Conservation (phyloP, 2,797 vertebrate genomes). For the Centropyge bicolor region DNA sequence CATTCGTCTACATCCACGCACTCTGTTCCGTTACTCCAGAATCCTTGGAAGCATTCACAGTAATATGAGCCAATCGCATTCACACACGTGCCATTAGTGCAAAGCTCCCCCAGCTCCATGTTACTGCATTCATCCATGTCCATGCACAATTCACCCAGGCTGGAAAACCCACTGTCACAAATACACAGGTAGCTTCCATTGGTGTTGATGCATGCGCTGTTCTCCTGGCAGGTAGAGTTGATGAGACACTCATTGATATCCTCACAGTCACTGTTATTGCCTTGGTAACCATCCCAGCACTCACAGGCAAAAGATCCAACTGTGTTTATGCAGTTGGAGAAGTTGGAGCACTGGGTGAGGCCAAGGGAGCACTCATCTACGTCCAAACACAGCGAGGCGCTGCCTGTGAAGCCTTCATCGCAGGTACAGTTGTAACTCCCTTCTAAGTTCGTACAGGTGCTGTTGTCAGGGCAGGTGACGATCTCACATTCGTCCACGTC, state of each 20-base stretch:
- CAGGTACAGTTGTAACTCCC: slow-evolving; percentile 86
- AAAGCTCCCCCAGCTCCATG: slow-evolving; percentile 54
- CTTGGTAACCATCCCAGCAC: slow-evolving; percentile 84
- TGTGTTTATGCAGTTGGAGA: slow-evolving; percentile 83
- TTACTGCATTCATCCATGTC: slow-evolving; percentile 85
- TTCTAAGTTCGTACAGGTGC: slow-evolving; percentile 80
- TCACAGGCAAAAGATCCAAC: slow-evolving; percentile 82
- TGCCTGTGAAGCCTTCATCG: slow-evolving; percentile 79
- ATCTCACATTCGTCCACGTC: slow-evolving; percentile 86
- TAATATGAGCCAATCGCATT: slow-evolving; percentile 86
- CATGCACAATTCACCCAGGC: slow-evolving; percentile 69
- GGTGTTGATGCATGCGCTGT: slow-evolving; percentile 85
- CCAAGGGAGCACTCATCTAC: slow-evolving; percentile 74
- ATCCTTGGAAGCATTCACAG: slow-evolving; percentile 85
- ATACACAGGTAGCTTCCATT: slow-evolving; percentile 80
- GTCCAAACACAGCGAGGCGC: slow-evolving; percentile 79
- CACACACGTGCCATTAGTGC: slow-evolving; percentile 82
- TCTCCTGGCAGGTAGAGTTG: slow-evolving; percentile 77
- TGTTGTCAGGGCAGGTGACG: slow-evolving; percentile 80
- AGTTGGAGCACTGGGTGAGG: slow-evolving; percentile 76
- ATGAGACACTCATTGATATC: slow-evolving; percentile 86
- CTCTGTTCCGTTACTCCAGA: slow-evolving; percentile 78
- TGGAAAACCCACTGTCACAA: slow-evolving; percentile 83
- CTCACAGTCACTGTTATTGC: slow-evolving; percentile 76
- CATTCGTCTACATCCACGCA: slow-evolving; percentile 89